Base-by-base conservation (phyloP, 2,113 vertebrate species). In the Acanthisitta chloris region DNA sequence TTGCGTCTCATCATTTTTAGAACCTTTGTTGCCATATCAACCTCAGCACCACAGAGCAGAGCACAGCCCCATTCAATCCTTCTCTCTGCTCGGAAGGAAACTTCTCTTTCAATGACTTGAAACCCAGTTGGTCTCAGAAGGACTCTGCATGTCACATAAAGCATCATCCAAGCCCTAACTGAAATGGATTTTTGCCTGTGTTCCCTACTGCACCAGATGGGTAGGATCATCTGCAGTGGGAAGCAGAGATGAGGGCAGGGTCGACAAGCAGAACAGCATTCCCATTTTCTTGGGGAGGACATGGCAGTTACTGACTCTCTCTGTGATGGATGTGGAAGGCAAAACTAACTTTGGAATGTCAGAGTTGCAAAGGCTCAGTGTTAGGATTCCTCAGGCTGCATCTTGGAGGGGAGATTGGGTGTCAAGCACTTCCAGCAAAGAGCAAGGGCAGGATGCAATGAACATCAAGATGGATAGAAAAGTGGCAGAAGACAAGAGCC, bases 11-110 rank as follows among this genome's bases (percentile, higher is more conserved):
- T 77, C 82, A 59, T 94, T 97, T 97, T 96, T 94, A 97, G 96
- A 96, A 94, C 86, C 86, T 96, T 96, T 96, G 96, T 97, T 97
- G 96, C 96, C 95, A 96, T 96, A 96, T 95, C 96, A 96, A 97
- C 96, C 92, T 92, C 78, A 69, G 88, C 17, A 0, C 51, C 42
- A 3, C 10, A 52, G 71, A 76, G 82, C 67, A 86, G 51, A 90
- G 55, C 57, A 65, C 34, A 86, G 76, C 34, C 54, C 80, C 94
- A 93, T 95, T 95, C 96, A 86, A 29, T 92, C 79, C 51, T 84
- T 67, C 71, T 14, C 0, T 59, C 61, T 78, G 49, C 80, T 78
- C 69, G 81, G 64, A 74, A 70, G 57, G n/a, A 80, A 92, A 88
- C 65, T 83, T 86, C 33, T 26, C 58, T 46, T 52, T 84, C 72